Percentiles rank a stretch among this genome's conserved stretches.
These are phyloP conservation scores for Lordiphosa mommai DNA, from an alignment of 1,140 invertebrate genomes.

Conservation along the genomic window DNA sequence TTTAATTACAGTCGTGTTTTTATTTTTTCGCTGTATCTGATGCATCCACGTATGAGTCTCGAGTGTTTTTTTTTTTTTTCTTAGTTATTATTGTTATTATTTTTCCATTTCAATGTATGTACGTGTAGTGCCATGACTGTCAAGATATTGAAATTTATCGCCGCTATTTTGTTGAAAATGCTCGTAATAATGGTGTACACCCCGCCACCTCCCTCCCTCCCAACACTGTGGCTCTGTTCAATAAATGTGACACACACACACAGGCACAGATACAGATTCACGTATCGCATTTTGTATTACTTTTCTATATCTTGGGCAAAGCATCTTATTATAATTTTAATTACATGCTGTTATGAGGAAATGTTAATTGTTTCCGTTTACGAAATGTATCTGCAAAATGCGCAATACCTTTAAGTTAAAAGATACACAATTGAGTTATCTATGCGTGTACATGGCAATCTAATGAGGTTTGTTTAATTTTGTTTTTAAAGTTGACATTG, in stretches of 20 bases:
- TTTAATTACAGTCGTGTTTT: slow-evolving; percentile 65
- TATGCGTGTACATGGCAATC: no score
- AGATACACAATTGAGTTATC: no score
- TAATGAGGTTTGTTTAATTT: neutral
- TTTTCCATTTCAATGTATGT: slow-evolving; percentile 66
- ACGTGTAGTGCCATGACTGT: slow-evolving; percentile 29
- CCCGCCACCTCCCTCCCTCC: neutral
- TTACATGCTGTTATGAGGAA: slow-evolving; percentile 68
- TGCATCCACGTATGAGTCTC: slow-evolving; percentile 41
- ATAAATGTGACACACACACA: slow-evolving; percentile 40
- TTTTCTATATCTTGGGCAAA: slow-evolving; percentile 61
- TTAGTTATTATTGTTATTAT: slow-evolving; percentile 76
- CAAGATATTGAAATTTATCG: slow-evolving; percentile 74
- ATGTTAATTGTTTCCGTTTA: slow-evolving; percentile 74
- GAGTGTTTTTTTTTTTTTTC: slow-evolving; percentile 30
- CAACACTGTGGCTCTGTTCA: slow-evolving; percentile 36
- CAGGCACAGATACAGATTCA: slow-evolving; percentile 24
- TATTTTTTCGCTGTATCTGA: slow-evolving; percentile 60
- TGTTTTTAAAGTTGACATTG: neutral
- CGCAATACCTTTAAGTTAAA: no score
- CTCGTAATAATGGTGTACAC: slow-evolving; percentile 45
- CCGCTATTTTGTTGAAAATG: slow-evolving; percentile 70
- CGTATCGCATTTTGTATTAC: slow-evolving; percentile 55
- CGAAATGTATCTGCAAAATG: slow-evolving; percentile 41
- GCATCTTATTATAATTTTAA: slow-evolving; percentile 78